These are phyloP conservation scores for Sparus aurata DNA, from an alignment of 2,797 vertebrate genomes.

Conservation along the genomic window DNA sequence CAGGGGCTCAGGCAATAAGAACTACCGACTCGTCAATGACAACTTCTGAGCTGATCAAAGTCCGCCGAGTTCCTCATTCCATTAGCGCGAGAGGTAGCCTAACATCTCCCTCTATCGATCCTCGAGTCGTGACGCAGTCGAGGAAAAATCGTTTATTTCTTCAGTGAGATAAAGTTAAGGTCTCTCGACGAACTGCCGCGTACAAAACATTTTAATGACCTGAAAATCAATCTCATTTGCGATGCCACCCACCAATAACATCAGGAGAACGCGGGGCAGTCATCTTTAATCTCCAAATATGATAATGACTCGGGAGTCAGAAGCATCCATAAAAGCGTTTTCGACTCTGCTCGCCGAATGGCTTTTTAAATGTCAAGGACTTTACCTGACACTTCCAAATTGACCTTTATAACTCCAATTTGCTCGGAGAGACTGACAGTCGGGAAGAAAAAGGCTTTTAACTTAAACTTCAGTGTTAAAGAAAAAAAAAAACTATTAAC, in stretches of 20 bases:
- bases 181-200: slow-evolving; percentile 28
- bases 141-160: slow-evolving; percentile 41
- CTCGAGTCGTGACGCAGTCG: slow-evolving; percentile 28
- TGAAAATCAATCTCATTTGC: slow-evolving; percentile 59
- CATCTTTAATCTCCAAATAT: slow-evolving; percentile 80
- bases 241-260: slow-evolving; percentile 63
- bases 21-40: slow-evolving; percentile 66
- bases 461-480: slow-evolving; percentile 64
- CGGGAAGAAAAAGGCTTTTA: slow-evolving; percentile 57
- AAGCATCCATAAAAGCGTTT: slow-evolving; percentile 74
- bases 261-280: slow-evolving; percentile 58
- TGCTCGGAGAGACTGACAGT: slow-evolving; percentile 70
- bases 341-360: slow-evolving; percentile 74
- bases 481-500: slow-evolving; percentile 44
- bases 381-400: slow-evolving; percentile 81
- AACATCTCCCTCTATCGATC: slow-evolving; percentile 68
- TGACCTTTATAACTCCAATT: slow-evolving; percentile 81
- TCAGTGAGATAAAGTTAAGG: slow-evolving; percentile 25
- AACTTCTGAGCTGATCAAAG: slow-evolving; percentile 73
- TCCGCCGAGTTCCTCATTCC: slow-evolving; percentile 60
- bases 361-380: slow-evolving; percentile 88
- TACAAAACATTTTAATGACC: slow-evolving; percentile 54
- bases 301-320: slow-evolving; percentile 77
- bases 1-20: slow-evolving; percentile 50
- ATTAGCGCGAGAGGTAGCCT: slow-evolving; percentile 56